phyloP scores from a whole-genome alignment of 2,797 vertebrate genomes.

The Malurus leucopterus region DNA sequence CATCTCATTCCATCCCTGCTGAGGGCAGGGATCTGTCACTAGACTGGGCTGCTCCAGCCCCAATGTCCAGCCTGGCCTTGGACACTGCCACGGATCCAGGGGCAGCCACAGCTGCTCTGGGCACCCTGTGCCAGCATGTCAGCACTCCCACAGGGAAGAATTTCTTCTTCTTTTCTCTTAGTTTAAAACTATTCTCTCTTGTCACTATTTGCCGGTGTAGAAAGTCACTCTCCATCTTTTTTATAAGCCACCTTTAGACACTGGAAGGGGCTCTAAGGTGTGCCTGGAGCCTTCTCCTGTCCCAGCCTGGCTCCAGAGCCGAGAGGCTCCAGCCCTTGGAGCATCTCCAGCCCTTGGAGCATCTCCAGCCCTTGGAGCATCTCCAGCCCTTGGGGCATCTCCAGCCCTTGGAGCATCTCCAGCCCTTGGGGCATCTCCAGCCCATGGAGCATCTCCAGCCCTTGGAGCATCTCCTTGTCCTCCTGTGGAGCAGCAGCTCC shows the following conservation, averaged over 20 bases:
- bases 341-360: background rate
- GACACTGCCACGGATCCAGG: background rate
- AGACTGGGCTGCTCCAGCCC: background rate
- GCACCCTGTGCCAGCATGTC: background rate
- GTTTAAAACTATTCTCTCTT: background rate
- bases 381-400: too few relatives aligned
- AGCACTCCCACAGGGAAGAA: too few relatives aligned
- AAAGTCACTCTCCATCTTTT: background rate
- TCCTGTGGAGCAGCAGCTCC: background rate
- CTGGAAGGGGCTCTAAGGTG: background rate
- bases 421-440: too few relatives aligned
- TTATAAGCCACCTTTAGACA: rapidly evolving
- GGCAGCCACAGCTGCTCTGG: background rate
- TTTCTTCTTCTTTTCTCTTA: background rate
- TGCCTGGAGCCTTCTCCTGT: background rate
- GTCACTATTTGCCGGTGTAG: background rate
- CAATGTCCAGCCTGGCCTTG: background rate
- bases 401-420: too few relatives aligned
- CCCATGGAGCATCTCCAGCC: too few relatives aligned
- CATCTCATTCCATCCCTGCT: background rate
- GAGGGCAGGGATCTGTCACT: background rate
- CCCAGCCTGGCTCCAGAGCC: background rate
- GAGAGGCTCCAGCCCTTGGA: background rate
- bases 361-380: too few relatives aligned
- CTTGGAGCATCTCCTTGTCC: background rate